Evolutionary conservation across 2,888 invertebrate genomes (phyloP), one percentile per base, ranked within the genome.

Genomic region (Oligia fasciuncula): DNA sequence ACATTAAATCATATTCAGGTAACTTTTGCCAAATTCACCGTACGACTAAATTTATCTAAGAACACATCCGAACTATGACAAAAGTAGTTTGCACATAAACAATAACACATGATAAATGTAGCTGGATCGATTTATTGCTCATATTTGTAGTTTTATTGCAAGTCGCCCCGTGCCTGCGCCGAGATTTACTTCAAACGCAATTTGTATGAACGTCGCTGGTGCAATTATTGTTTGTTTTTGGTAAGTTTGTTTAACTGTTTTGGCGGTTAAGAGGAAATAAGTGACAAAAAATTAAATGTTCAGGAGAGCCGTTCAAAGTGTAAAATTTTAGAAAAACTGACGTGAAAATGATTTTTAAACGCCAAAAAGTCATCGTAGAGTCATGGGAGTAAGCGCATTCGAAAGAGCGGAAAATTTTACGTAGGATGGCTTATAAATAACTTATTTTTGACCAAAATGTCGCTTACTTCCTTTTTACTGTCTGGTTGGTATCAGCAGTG

Each of bases 101-200:
- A 94, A 94, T 93, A 93, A 86, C 85, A 85, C 40, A 51, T 94
- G 93, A 94, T 92, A 92, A 93, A 95, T 94, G 94, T 93, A 92
- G 91, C 92, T 92, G 91, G 91, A 91, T 92, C 91, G 90, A 94
- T 94, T 93, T 94, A 94, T 92, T 87, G 90, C 89, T 92, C 91
- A 91, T 92, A 93, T 93, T 93, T 92, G 93, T 94, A 93, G 91
- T 94, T 93, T 94, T 93, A 93, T 93, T 93, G 91, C 89, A 91
- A 85, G 72, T 91, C 90, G 88, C 86, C 88, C 88, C 90, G 86
- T 89, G 89, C 90, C 90, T 88, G 79, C 87, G 85, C 80, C 66
- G 60, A 90, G 93, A 93, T 94, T 92, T 92, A 94, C 91, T 85
- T 85, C 82, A 77, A 85, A 85, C 77, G 67, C 84, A 89, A 88